Percentiles rank a stretch among this genome's conserved stretches.
phyloP scores from a whole-genome alignment of 2,113 vertebrate species.

The Ia io region DNA sequence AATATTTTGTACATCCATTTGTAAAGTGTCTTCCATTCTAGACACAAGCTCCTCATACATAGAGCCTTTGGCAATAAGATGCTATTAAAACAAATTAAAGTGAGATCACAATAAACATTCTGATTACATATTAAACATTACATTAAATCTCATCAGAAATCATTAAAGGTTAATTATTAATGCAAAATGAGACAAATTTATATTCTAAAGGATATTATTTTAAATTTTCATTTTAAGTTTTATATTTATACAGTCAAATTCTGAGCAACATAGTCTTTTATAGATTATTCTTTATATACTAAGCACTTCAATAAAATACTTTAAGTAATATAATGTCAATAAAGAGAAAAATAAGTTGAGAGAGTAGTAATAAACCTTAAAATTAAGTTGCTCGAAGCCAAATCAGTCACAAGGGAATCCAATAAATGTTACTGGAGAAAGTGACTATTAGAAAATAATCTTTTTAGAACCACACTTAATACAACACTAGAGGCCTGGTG shows the following conservation, averaged over 20 bases:
- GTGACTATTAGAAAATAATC: neutral
- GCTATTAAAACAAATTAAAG: conserved; percentile 77
- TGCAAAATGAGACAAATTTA: neutral
- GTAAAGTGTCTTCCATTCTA: conserved; percentile 87
- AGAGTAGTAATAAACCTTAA: neutral
- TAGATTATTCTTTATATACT: neutral
- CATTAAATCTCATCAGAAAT: neutral
- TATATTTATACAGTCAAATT: conserved; percentile 8
- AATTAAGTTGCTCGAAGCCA: conserved; percentile 11
- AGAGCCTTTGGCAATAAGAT: conserved; percentile 86
- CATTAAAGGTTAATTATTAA: neutral
- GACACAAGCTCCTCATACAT: conserved; percentile 88
- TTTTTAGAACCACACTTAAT: neutral
- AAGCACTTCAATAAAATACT: conserved; percentile 5
- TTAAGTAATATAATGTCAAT: neutral
- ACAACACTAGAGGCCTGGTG: neutral
- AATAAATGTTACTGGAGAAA: conserved; percentile 16
- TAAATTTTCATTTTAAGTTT: neutral
- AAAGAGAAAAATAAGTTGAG: neutral
- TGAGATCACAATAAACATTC: neutral
- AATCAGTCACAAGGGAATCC: neutral
- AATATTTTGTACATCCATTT: conserved; percentile 80
- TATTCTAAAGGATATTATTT: neutral
- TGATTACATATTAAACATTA: neutral
- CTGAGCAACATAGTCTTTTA: neutral